Conservation (phyloP, 2,888 invertebrate species). For the Ornithoptera priamus region DNA sequence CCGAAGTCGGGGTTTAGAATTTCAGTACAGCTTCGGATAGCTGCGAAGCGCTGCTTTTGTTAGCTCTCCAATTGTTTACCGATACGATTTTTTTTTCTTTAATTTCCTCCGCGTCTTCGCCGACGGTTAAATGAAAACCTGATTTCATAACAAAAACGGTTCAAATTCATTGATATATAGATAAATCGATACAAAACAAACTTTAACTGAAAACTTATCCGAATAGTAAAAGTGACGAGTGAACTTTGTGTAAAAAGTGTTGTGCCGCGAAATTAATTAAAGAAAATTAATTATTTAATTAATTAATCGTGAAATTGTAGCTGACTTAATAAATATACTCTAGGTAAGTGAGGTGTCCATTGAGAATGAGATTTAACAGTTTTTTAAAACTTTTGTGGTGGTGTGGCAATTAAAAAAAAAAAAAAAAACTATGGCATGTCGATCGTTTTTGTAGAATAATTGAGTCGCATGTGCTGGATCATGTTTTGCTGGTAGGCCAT, state of each 20-base stretch:
- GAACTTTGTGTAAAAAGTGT: conserved; percentile 34
- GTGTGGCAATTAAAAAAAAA: conserved; percentile 56
- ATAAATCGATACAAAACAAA: no score
- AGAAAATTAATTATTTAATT: background rate
- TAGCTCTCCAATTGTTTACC: conserved; percentile 74
- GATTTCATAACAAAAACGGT: conserved; percentile 35
- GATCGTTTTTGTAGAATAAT: conserved; percentile 41
- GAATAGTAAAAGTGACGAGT: conserved; percentile 36
- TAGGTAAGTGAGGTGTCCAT: conserved; percentile 73
- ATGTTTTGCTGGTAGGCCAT: conserved; percentile 34
- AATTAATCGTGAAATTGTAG: conserved; percentile 40
- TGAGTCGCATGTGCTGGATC: conserved; percentile 67
- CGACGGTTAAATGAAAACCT: conserved; percentile 40
- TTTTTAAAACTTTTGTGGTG: conserved; percentile 59
- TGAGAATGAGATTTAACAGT: conserved; percentile 60
- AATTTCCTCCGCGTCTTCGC: conserved; percentile 43
- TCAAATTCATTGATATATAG: no score
- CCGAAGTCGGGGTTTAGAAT: conserved; percentile 78
- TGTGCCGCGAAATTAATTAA: conserved; percentile 33
- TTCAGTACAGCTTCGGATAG: conserved; percentile 80
- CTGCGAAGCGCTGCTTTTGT: conserved; percentile 76
- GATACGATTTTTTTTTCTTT: conserved; percentile 61
- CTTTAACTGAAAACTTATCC: no score
- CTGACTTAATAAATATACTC: conserved; percentile 42
- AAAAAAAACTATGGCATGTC: conserved; percentile 59